Evolutionary conservation across 2,797 vertebrate species (phyloP).

Genomic region (Tapirus indicus): DNA sequence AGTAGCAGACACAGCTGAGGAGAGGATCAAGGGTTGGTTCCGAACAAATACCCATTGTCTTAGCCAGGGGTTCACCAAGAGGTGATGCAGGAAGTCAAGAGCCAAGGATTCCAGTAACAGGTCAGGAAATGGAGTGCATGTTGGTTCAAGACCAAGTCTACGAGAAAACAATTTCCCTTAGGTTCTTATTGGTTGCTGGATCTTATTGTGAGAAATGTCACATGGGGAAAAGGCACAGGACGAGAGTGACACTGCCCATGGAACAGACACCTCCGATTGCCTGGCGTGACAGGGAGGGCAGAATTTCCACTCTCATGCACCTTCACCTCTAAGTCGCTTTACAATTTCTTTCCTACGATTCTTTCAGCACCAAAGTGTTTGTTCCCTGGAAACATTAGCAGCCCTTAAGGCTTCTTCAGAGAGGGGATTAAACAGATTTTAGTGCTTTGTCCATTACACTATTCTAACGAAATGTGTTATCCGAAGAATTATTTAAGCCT

Average conservation of each 20-base stretch:
- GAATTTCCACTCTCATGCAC: rapidly evolving
- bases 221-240: not conserved
- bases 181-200: not conserved
- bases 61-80: not conserved
- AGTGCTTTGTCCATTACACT: conserved; percentile 66
- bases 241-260: rapidly evolving
- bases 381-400: not conserved
- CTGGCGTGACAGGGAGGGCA: not conserved
- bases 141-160: not conserved
- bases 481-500: conserved; percentile 72
- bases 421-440: not conserved
- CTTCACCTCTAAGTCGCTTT: not conserved
- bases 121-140: not conserved
- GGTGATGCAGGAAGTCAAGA: conserved; percentile 3
- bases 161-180: not conserved
- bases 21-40: not conserved
- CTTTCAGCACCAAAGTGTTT: not conserved
- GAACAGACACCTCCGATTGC: not conserved
- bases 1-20: not conserved
- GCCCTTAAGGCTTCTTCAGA: not conserved
- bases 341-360: not conserved
- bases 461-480: conserved; percentile 43
- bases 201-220: not conserved
- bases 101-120: conserved; percentile 3
- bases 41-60: not conserved